A percentile compares a stretch with the other conserved stretches of the same genome.
These are phyloP conservation scores for Drosophila nasuta DNA, from an alignment of 1,140 invertebrate species.

Conservation along the genomic window DNA sequence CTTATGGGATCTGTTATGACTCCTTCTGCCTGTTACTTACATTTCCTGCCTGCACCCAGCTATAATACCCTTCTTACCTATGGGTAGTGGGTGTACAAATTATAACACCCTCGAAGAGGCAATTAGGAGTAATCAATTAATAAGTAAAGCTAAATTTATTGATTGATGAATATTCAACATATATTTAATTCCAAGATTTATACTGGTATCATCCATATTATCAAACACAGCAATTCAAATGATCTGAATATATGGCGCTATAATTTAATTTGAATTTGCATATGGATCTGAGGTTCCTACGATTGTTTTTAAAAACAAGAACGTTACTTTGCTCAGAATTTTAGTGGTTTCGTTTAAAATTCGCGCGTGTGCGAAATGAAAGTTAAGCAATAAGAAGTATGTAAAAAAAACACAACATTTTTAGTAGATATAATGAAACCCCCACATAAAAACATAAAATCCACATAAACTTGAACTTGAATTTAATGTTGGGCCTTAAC, in stretches of 20 bases:
- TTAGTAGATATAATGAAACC: neutral
- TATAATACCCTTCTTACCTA: too few species aligned
- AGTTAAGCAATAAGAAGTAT: slow-evolving; percentile 19
- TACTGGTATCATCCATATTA: slow-evolving; percentile 2
- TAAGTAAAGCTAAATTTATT: slow-evolving; percentile 18
- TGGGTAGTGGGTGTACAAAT: too few species aligned
- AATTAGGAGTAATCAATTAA: neutral
- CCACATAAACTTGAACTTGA: slow-evolving; percentile 54
- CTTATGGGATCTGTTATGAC: too few species aligned
- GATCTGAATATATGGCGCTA: slow-evolving; percentile 2
- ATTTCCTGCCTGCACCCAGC: too few species aligned
- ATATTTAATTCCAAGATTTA: slow-evolving; percentile 1
- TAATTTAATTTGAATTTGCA: slow-evolving; percentile 20
- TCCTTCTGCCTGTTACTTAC: too few species aligned
- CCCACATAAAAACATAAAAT: slow-evolving; percentile 4
- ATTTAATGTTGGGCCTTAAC: slow-evolving; percentile 51
- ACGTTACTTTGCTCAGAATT: neutral
- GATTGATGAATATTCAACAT: slow-evolving; percentile 10
- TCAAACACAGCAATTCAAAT: slow-evolving; percentile 5
- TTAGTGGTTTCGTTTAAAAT: neutral
- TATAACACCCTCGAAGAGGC: too few species aligned
- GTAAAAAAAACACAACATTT: slow-evolving; percentile 4
- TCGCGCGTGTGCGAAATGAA: slow-evolving; percentile 30
- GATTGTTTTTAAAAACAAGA: slow-evolving; percentile 11
- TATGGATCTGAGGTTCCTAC: neutral